phyloP scores from a whole-genome alignment of 2,888 invertebrate genomes.

The Xestobium rufovillosum region DNA sequence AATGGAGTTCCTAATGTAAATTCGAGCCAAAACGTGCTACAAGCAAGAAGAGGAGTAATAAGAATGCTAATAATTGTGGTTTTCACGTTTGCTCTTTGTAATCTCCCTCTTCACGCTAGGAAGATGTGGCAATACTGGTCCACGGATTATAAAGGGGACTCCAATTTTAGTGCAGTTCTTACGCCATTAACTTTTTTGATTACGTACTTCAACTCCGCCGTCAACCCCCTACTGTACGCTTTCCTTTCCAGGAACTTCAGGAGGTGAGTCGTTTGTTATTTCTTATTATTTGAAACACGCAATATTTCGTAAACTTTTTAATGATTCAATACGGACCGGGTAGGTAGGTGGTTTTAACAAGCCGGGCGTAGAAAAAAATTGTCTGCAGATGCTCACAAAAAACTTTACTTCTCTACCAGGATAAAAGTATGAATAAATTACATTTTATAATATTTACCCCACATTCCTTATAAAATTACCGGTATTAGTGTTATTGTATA shows the following conservation, averaged over 20 bases:
- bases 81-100: slow-evolving; percentile 80
- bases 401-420: no score
- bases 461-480: no score
- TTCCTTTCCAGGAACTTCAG: slow-evolving; percentile 64
- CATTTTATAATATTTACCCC: no score
- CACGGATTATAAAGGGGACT: slow-evolving; percentile 50
- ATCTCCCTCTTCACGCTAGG: slow-evolving; percentile 81
- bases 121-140: slow-evolving; percentile 83
- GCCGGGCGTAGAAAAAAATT: no score
- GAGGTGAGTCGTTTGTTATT: slow-evolving; percentile 29
- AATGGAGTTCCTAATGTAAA: slow-evolving; percentile 51
- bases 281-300: no score
- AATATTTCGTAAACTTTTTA: no score
- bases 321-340: no score
- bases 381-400: no score
- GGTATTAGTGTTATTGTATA: no score
- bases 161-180: slow-evolving; percentile 67
- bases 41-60: slow-evolving; percentile 77
- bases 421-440: no score
- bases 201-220: slow-evolving; percentile 82
- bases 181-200: slow-evolving; percentile 82
- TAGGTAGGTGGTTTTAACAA: no score
- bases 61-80: slow-evolving; percentile 85
- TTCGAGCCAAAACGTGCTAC: slow-evolving; percentile 67
- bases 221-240: slow-evolving; percentile 86